Conservation (phyloP, 2,113 vertebrate genomes). For the Upupa epops region DNA sequence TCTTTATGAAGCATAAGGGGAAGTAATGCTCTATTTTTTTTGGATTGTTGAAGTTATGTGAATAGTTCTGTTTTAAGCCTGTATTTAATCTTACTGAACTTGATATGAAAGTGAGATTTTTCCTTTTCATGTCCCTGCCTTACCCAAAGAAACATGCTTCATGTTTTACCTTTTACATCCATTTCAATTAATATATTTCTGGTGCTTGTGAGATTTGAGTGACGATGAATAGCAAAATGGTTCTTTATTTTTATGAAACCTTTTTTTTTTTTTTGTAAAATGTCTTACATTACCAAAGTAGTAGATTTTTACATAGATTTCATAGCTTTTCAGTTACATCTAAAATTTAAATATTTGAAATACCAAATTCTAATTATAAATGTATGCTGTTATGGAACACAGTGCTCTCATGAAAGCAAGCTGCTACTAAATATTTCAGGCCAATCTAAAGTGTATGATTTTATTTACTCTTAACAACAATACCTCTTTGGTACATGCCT, state of each 20-base stretch:
- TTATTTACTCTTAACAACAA: background rate
- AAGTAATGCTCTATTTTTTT: accelerated
- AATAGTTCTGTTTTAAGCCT: background rate
- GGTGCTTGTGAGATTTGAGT: background rate
- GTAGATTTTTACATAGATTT: no score
- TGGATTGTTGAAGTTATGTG: background rate
- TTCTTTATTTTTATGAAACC: background rate
- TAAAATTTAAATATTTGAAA: background rate
- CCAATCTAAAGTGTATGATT: background rate
- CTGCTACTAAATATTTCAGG: background rate
- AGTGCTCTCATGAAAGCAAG: background rate
- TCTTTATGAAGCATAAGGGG: background rate
- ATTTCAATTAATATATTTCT: background rate
- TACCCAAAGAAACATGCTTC: background rate
- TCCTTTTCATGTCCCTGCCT: background rate
- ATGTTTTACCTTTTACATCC: background rate
- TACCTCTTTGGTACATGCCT: background rate
- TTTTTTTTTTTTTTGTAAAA: background rate
- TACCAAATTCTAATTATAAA: background rate
- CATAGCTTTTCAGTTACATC: background rate
- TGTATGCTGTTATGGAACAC: background rate
- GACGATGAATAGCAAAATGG: background rate
- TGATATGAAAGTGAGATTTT: background rate
- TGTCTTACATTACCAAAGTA: background rate
- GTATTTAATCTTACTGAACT: background rate